phyloP scores from a whole-genome alignment of 2,113 vertebrate species.

The Poeciliopsis occidentalis region DNA sequence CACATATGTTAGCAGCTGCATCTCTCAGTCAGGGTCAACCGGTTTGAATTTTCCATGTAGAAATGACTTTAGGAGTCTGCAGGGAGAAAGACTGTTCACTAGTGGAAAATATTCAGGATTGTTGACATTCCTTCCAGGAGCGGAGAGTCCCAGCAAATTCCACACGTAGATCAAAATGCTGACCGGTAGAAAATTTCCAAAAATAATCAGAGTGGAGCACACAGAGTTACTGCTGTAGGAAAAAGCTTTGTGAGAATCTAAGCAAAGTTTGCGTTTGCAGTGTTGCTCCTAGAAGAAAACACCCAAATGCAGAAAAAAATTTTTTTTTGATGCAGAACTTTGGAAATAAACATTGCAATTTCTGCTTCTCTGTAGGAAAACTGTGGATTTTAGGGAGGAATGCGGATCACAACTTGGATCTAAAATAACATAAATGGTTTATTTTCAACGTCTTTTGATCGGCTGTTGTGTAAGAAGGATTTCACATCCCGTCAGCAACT shows the following conservation, averaged over 20 bases:
- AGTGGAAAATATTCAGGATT: neutral
- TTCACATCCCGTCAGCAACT: no score
- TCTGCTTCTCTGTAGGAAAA: no score
- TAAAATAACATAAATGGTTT: neutral
- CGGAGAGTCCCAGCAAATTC: neutral
- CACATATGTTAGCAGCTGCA: neutral
- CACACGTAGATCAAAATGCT: neutral
- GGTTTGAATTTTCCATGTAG: neutral
- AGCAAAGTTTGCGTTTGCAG: neutral
- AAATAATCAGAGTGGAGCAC: neutral
- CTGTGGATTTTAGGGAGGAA: no score
- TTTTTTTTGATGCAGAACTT: neutral
- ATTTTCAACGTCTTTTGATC: neutral
- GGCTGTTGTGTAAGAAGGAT: neutral
- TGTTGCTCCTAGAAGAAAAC: neutral
- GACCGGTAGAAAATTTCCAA: neutral
- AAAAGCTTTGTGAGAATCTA: neutral
- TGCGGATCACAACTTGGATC: neutral
- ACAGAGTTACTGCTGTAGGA: neutral
- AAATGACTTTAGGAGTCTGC: neutral
- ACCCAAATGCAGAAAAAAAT: neutral
- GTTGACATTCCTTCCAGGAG: neutral
- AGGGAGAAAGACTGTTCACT: neutral
- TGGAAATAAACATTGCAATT: neutral
- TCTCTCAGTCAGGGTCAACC: neutral